Base-by-base conservation (phyloP, 2,113 vertebrate genomes). In the Oreotragus oreotragus region DNA sequence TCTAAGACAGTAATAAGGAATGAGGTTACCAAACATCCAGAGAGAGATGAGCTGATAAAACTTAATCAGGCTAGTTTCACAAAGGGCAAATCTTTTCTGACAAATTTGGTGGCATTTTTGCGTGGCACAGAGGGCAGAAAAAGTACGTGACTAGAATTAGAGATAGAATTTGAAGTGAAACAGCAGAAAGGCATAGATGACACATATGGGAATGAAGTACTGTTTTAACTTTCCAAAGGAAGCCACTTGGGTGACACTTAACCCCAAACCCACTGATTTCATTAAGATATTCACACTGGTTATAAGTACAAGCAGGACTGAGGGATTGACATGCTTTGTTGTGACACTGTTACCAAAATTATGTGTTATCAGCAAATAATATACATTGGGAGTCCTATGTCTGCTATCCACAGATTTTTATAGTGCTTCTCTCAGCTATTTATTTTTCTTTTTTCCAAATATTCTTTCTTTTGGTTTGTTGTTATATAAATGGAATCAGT, bases 81-180 rank as follows among this genome's bases (percentile, higher is more conserved):
- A 94, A 97, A 98, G 87, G 58, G 43, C 92, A 97, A 90, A 96
- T 91, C 83, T 97, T 96, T 98, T 90, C 96, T 98, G 91, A 97
- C 97, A 97, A 96, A 97, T 97, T 88, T 92, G 92, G 28, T 98
- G 92, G 90, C 96, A 93, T 97, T 97, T 96, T 94, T 97, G 89
- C 79, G 9, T 87, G 91, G 94, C 95, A 97, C 87, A 95, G 53
- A 94, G 93, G 57, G 57, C 43, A 10, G 88, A 30, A 39, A 90
- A 97, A 97, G 86, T 27, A 66, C 4, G 16, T 97, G 96, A 45
- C 49, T 85, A 13, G 80, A 92, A 85, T 88, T 36, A 76, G 25
- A 47, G 11, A 51, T 0, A 25, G 2, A 49, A 84, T 36, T 88
- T 23, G 57, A n/a, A 21, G 51, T 1, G n/a, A 57, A 60, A 87